Evolutionary conservation across 2,113 vertebrate genomes (phyloP), one percentile per base, ranked within the genome.

Genomic region (Tychaedon coryphoeus): DNA sequence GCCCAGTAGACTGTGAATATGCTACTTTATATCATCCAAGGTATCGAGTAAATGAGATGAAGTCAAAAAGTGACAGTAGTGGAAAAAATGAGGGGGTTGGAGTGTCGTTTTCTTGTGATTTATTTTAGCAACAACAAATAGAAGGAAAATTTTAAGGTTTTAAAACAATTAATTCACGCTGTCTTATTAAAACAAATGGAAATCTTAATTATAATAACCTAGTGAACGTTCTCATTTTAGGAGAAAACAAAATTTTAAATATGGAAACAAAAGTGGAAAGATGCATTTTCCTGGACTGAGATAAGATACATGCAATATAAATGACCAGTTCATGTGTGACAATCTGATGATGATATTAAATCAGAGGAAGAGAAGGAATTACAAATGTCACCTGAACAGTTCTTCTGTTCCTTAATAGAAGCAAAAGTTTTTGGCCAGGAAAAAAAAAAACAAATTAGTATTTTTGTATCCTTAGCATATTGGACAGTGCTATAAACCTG

Each of bases 351-450:
- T 18, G 3, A 38, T 33, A 29, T 24, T 22, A 43, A 22, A 71
- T 3, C 8, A 65, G 19, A 15, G 42, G n/a, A 57, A 82, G 10
- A 74, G 6, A 69, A 89, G 58, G 16, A 75, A 72, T 14, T 33
- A 87, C 11, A 74, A 80, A 81, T 77, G 83, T 96, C 82, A 86
- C 38, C 45, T 56, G 45, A 81, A 77, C 51, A 86, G 60, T 33
- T 33, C 65, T 88, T 83, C 36, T 79, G 38, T 12, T 85, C 58
- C 54, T 80, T 69, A 92, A 77, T 7, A 31, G 8, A 65, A 62
- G 54, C 23, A 79, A 94, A 85, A 57, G 3, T 0, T 19, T 61
- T 29, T 70, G 48, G 20, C 66, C 42, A 77, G 24, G 75, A 93
- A 53, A 92, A 92, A 51, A 34, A 16, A 91, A 43, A 86, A 80